Evolutionary conservation across 2,113 vertebrate genomes (phyloP), one percentile per base, ranked within the genome.

Genomic region (Gymnocephalus cernua): DNA sequence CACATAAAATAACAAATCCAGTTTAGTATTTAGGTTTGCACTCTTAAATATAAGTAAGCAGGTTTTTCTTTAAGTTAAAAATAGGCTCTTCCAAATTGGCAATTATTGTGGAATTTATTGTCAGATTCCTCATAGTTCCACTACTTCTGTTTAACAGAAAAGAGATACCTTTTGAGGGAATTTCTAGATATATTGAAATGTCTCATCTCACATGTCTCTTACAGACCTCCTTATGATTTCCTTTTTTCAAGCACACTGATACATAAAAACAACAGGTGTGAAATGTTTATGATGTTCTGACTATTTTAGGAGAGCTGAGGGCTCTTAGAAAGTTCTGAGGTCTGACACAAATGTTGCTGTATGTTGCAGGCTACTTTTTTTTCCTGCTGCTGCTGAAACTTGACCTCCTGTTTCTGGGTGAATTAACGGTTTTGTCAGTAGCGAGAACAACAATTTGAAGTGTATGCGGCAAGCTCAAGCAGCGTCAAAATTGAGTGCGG

Each of bases 361-460:
- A 76, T 72, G 32, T 83, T 87, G 64, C 67, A 19, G 61, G 62
- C 68, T 80, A 70, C 69, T 65, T 57, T 67, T 50, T 66, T 25
- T 18, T 21, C 32, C 29, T 59, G 29, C 79, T 82, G 45, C 83
- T 82, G 79, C 79, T 91, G 86, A 91, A 89, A 91, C 82, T 89
- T 93, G 87, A 92, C 92, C 92, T 88, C 81, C 72, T 2, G 88
- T 93, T 94, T 92, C 88, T 93, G 90, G 91, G 87, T 92, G 93
- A 93, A 91, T 92, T 93, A 86, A 91, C 88, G 82, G 84, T 88
- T 93, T 91, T 89, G 92, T 92, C 91, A 93, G 89, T 64, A 86
- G 90, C 88, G 72, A 84, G 90, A 91, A 87, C 87, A 91, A 90
- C 86, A 88, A 89, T 89, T 58, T 86, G 83, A 92, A 91, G 88